phyloP scores from a whole-genome alignment of 2,888 invertebrate species.

The Linhomoeus sp. region DNA sequence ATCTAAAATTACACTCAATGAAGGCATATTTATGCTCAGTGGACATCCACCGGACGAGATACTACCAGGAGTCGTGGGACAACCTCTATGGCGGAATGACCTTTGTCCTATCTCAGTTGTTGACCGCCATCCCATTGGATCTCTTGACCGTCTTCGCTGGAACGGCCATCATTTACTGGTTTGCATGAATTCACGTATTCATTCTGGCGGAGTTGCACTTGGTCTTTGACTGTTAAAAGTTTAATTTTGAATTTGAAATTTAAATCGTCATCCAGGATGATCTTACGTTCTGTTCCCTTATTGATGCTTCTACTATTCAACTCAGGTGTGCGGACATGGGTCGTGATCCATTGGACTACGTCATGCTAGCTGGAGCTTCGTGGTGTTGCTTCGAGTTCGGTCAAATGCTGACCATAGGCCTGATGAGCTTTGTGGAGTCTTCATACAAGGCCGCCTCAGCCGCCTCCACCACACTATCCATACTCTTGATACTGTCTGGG shows the following conservation, averaged over 20 bases:
- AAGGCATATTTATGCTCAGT: too few species aligned
- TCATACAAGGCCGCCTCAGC: slow-evolving; percentile 50
- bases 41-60: slow-evolving; percentile 60
- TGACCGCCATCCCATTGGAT: slow-evolving; percentile 61
- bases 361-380: slow-evolving; percentile 48
- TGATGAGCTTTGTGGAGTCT: slow-evolving; percentile 57
- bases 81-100: slow-evolving; percentile 68
- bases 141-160: slow-evolving; percentile 51
- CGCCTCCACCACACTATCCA: background rate
- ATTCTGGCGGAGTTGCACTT: too few species aligned
- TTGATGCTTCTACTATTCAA: slow-evolving; percentile 11
- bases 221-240: too few species aligned
- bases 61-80: slow-evolving; percentile 72
- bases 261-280: background rate
- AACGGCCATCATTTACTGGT: slow-evolving; percentile 31
- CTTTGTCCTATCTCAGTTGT: slow-evolving; percentile 55
- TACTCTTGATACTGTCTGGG: background rate
- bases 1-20: too few species aligned
- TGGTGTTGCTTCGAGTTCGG: slow-evolving; percentile 68
- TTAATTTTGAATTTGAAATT: background rate
- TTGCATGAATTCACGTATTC: slow-evolving; percentile 7
- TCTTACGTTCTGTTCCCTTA: slow-evolving; percentile 5
- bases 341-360: slow-evolving; percentile 31
- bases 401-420: slow-evolving; percentile 61
- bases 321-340: too few species aligned